Conservation (phyloP, 2,888 invertebrate species). For the Acanthosepion esculentum region DNA sequence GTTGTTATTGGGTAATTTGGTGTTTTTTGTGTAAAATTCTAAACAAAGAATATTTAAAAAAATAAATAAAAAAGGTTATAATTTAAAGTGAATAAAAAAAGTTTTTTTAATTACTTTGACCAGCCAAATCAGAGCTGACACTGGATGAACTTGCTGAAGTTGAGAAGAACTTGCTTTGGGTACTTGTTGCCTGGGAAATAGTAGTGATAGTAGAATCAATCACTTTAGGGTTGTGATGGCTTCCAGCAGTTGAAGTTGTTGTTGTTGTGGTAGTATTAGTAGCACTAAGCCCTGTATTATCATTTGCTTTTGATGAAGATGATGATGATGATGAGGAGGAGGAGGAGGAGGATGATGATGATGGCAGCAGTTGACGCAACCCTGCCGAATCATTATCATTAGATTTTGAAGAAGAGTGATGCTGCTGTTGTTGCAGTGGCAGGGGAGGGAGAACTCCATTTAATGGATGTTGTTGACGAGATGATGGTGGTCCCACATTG, state of each 20-base stretch:
- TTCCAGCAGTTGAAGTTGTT: constrained; percentile 34
- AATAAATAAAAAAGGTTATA: too few species aligned
- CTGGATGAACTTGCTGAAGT: background rate
- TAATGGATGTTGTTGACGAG: background rate
- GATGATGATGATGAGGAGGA: background rate
- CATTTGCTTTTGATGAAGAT: background rate
- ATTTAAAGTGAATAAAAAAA: background rate
- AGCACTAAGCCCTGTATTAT: background rate
- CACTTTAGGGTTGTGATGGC: background rate
- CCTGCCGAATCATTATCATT: background rate
- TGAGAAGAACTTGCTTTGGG: background rate
- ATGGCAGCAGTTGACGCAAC: background rate
- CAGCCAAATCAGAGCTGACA: background rate
- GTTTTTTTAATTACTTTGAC: background rate
- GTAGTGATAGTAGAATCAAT: background rate
- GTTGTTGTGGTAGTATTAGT: background rate
- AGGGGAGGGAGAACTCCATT: background rate
- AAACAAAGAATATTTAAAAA: too few species aligned
- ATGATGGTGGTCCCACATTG: background rate
- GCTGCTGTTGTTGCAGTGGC: background rate
- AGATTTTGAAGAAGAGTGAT: background rate
- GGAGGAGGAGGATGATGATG: background rate
- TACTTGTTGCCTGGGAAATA: background rate
- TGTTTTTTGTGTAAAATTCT: too few species aligned
- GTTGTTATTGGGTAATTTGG: too few species aligned